Percentiles rank a stretch among this genome's conserved stretches.
Conservation (phyloP, 2,797 vertebrate species). For the Paramormyrops hopkinsi region DNA sequence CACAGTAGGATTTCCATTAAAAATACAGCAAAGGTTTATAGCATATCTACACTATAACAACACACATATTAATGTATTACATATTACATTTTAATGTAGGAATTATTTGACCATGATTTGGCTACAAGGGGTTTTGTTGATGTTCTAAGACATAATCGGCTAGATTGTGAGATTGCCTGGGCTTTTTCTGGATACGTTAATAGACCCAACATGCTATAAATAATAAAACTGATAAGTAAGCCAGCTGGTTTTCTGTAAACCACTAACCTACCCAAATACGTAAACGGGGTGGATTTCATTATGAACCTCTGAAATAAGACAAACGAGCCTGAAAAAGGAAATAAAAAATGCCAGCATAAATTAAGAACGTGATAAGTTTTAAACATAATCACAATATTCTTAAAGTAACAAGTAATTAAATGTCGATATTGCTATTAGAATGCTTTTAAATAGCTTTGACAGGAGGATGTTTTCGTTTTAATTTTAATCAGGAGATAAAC, state of each 20-base stretch:
- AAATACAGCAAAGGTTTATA: neutral
- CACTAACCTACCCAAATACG: neutral
- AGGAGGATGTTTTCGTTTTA: neutral
- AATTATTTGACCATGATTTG: neutral
- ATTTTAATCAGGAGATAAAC: neutral
- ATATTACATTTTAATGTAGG: neutral
- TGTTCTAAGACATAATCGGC: neutral
- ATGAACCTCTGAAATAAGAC: neutral
- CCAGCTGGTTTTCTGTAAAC: neutral
- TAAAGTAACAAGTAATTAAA: conserved; percentile 2
- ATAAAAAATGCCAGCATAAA: neutral
- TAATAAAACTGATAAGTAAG: neutral
- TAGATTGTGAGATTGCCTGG: neutral
- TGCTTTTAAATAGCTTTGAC: neutral
- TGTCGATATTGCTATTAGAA: neutral
- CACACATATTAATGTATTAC: neutral
- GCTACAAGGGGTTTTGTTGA: neutral
- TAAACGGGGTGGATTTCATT: neutral
- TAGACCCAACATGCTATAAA: neutral
- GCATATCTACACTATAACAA: neutral
- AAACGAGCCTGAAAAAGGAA: neutral
- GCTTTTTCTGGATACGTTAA: neutral
- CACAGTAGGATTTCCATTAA: neutral
- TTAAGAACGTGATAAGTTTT: neutral
- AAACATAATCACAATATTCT: neutral